These are phyloP conservation scores for Grapholita molesta DNA, from an alignment of 1,140 invertebrate genomes.

Conservation along the genomic window DNA sequence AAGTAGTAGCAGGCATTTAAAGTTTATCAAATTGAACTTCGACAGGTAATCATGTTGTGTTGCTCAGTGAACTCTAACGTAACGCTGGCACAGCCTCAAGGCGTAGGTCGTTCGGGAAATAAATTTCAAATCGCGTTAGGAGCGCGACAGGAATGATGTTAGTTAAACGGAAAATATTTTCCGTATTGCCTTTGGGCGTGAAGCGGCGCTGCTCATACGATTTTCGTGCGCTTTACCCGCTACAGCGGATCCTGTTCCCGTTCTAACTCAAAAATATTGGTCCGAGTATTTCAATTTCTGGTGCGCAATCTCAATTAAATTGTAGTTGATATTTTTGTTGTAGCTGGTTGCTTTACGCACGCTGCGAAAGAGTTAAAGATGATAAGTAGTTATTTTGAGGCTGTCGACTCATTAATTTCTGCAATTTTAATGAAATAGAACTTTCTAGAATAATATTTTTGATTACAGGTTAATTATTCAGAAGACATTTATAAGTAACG, in stretches of 20 bases:
- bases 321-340: no score
- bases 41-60: slow-evolving; percentile 31
- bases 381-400: neutral
- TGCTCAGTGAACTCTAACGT: slow-evolving; percentile 23
- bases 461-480: no score
- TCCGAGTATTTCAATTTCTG: slow-evolving; percentile 11
- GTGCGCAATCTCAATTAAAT: no score
- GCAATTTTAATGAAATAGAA: no score
- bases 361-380: no score
- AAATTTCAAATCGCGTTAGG: slow-evolving; percentile 51
- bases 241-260: slow-evolving; percentile 20
- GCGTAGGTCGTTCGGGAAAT: slow-evolving; percentile 33
- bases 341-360: no score
- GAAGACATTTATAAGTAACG: no score
- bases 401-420: no score
- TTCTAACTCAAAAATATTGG: slow-evolving; percentile 12
- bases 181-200: slow-evolving; percentile 46
- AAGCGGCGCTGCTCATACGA: slow-evolving; percentile 39
- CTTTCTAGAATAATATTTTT: no score
- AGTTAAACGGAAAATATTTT: slow-evolving; percentile 56
- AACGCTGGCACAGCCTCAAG: slow-evolving; percentile 26
- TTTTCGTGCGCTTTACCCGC: slow-evolving; percentile 37
- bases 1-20: no score
- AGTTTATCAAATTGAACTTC: neutral
- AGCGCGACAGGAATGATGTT: slow-evolving; percentile 40